Evolutionary conservation across 2,113 vertebrate species (phyloP), one percentile per base, ranked within the genome.

Genomic region (Neolamprologus sp.): DNA sequence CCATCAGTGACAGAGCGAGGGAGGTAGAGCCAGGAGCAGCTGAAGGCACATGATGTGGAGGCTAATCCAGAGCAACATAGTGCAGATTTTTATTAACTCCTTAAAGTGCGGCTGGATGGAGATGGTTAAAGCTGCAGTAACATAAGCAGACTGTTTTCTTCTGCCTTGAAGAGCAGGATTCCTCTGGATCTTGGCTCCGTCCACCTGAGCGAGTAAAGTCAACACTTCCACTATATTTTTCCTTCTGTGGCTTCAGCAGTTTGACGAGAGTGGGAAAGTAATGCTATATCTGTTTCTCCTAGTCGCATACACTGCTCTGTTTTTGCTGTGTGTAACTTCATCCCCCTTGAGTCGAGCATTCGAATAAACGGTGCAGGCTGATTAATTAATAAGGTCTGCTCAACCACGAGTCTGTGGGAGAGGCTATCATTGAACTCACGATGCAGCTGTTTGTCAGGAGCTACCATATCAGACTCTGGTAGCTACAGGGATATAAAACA

Each of bases 201-300:
- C 73, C 82, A 91, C 87, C 89, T 93, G 84, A 90, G 73, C 30
- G 14, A 89, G 86, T 88, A 90, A 90, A 92, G 88, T 94, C 94
- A 95, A 91, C 90, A 94, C 81, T 53, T 93, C 75, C 73, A 87
- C 81, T 88, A 65, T 91, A 82, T 91, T 89, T 94, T 89, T 88
- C 71, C 89, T 91, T 87, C 60, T 58, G 81, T 28, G 83, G 87
- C 85, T 85, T 91, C 68, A 89, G 75, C 80, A 85, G 86, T 81
- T 89, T 90, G 84, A 89, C 8, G 5, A 26, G 40, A 45, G 21
- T n/a, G 19, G 73, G 9, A 58, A 35, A 82, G 85, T 81, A 84
- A 89, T 17, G 87, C 60, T 84, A 58, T 23, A 51, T 84, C 83
- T 68, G 28, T 87, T 63, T 85, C 60, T 78, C 60, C 73, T 63